Conservation (phyloP, 2,888 invertebrate genomes). For the Eledona agricola region DNA sequence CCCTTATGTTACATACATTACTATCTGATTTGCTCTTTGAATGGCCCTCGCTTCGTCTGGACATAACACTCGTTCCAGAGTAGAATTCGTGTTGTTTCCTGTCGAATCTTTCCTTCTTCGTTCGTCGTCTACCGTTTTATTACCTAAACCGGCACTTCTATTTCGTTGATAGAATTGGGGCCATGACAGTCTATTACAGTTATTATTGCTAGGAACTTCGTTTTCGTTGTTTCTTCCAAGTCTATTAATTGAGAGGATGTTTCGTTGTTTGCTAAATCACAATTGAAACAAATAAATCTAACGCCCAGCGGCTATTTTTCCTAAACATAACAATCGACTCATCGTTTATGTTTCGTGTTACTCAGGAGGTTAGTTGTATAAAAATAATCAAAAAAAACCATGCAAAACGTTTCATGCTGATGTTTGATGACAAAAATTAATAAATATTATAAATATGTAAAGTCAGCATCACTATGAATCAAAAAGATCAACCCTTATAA, state of each 20-base stretch:
- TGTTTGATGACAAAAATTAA: conserved; percentile 17
- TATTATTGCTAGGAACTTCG: conserved; percentile 61
- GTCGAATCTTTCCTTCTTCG: conserved; percentile 58
- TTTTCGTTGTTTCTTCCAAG: conserved; percentile 62
- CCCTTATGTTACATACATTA: conserved; percentile 77
- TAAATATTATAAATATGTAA: conserved; percentile 9
- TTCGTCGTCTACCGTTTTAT: conserved; percentile 62
- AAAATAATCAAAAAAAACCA: background rate
- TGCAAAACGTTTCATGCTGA: conserved; percentile 16
- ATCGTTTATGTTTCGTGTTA: too few relatives aligned
- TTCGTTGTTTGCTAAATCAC: conserved; percentile 61
- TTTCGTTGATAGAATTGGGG: conserved; percentile 64
- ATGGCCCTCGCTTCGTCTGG: conserved; percentile 82
- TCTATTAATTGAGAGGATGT: conserved; percentile 55
- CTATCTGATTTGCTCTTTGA: conserved; percentile 87
- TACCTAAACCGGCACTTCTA: conserved; percentile 40
- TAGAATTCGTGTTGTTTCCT: conserved; percentile 60
- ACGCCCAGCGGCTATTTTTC: too few relatives aligned
- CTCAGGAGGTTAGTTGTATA: background rate
- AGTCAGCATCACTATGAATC: conserved; percentile 1
- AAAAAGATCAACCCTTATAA: conserved; percentile 1
- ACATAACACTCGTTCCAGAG: conserved; percentile 69
- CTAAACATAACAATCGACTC: conserved; percentile 1
- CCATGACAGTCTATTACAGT: conserved; percentile 68
- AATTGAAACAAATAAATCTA: conserved; percentile 4